Evolutionary conservation across 2,888 invertebrate genomes (phyloP).

Genomic region (Tachina grossa): DNA sequence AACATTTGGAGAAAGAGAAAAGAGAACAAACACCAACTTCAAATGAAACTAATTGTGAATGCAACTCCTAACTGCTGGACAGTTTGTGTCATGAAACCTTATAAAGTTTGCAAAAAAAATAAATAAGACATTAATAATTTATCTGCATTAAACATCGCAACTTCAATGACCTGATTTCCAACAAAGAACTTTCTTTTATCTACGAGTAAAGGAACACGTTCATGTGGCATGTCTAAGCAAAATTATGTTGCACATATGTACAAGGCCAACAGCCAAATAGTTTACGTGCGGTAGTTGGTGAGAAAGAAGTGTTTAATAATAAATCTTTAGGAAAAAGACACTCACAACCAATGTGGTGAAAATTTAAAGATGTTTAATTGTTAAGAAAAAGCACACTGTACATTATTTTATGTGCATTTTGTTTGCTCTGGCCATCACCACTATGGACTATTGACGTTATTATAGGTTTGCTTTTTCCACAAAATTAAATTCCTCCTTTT

Average conservation of each 20-base stretch:
- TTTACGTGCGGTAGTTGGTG: not conserved
- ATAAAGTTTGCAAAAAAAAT: not conserved
- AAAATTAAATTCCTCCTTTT: conserved; percentile 40
- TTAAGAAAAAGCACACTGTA: conserved; percentile 4
- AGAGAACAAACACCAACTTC: not conserved
- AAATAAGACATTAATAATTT: conserved; percentile 20
- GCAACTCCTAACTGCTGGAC: not conserved
- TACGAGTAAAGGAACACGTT: conserved; percentile 16
- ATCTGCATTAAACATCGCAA: conserved; percentile 26
- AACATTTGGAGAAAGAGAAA: not conserved
- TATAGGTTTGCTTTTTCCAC: conserved; percentile 1
- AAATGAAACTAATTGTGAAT: conserved; percentile 24
- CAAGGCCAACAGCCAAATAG: not conserved
- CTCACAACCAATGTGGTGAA: conserved; percentile 22
- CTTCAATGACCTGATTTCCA: conserved; percentile 45
- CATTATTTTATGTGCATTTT: not conserved
- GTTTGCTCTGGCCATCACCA: conserved; percentile 13
- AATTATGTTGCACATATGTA: not conserved
- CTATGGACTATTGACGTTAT: not conserved
- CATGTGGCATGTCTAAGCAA: conserved; percentile 6
- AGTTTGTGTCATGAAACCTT: conserved; percentile 30
- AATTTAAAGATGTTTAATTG: conserved; percentile 42
- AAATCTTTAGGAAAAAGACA: not conserved
- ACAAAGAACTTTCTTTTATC: conserved; percentile 13
- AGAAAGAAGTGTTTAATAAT: conserved; percentile 2